Evolutionary conservation across 2,888 invertebrate species (phyloP), one percentile per base, ranked within the genome.

Genomic region (Arctia plantaginis): DNA sequence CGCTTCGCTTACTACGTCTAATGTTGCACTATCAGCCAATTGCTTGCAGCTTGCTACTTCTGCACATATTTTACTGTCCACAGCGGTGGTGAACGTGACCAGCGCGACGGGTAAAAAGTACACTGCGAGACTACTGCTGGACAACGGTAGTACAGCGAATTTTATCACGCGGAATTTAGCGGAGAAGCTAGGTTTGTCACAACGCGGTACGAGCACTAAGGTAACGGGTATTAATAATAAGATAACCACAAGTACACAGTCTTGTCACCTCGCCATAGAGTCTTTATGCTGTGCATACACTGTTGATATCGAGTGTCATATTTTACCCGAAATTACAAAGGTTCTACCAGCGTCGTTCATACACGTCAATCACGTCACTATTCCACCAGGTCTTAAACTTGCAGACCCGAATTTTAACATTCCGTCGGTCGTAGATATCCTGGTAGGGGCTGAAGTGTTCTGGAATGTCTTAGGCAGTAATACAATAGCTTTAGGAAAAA

Each of bases 391-490:
- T 27, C 30, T 82, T 23, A 62, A 35, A 18, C 68, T 83, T 67
- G 81, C 83, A 30, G 83, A 85, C 72, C 83, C 82, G 6, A 20
- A 67, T 18, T 83, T 80, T 71, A 76, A 83, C 69, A 72, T 73
- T 70, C 80, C 83, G 68, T 77, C 79, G 27, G 66, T 33, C 39
- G 75, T 83, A 35, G 82, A 84, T 35, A 35, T 35, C 35, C 35
- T 35, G 35, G 35, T 35, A 35, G 35, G 35, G 35, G 35, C 35
- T 35, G 35, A 35, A 35, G 35, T 35, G 35, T 35, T 35, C 35
- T 35, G 35, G 35, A 35, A 35, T 35, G 35, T 35, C 35, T 35
- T 35, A 35, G 35, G 35, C 35, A 35, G 35, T 35, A 35, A 35
- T 35, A 35, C 35, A 4, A 35, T 35, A 35, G 35, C 3, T 35